A percentile compares a stretch with the other conserved stretches of the same genome.
Conservation (phyloP, 2,797 vertebrate genomes). For the Hydrolagus colliei region DNA sequence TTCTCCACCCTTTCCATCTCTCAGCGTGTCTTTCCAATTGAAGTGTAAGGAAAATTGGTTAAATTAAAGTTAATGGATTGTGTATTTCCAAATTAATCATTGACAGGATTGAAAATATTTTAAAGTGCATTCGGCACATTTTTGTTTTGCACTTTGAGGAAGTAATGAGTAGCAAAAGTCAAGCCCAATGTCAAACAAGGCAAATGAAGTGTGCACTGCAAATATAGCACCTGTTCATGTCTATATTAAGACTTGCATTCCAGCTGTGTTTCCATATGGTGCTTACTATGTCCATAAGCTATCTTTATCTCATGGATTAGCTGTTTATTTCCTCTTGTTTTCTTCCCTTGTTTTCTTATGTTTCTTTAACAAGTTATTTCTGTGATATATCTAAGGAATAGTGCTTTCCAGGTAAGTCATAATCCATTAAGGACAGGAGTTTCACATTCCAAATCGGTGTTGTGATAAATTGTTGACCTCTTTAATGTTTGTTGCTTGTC, state of each 20-base stretch:
- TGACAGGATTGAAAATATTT: conserved; percentile 4
- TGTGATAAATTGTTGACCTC: background rate
- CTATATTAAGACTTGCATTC: conserved; percentile 22
- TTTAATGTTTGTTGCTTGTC: background rate
- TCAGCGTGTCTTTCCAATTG: background rate
- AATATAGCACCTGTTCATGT: conserved; percentile 17
- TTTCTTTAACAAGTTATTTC: background rate
- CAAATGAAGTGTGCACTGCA: conserved; percentile 20
- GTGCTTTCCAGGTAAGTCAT: background rate
- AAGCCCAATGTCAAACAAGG: conserved; percentile 24
- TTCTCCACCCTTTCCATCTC: background rate
- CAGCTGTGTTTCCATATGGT: conserved; percentile 31
- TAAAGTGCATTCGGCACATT: background rate
- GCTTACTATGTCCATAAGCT: conserved; percentile 19
- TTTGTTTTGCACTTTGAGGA: conserved; percentile 4
- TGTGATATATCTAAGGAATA: background rate
- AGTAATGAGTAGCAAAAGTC: conserved; percentile 26
- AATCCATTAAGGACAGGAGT: too few species aligned
- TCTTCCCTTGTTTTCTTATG: background rate
- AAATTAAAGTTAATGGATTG: conserved; percentile 21
- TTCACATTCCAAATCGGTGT: too few species aligned
- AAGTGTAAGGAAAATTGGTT: conserved; percentile 7
- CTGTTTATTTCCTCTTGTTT: conserved; percentile 2
- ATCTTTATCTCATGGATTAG: background rate
- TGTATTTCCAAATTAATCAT: conserved; percentile 17